A percentile compares a stretch with the other conserved stretches of the same genome.
These are phyloP conservation scores for Drosophila repleta DNA, from an alignment of 1,140 invertebrate genomes.

Conservation along the genomic window DNA sequence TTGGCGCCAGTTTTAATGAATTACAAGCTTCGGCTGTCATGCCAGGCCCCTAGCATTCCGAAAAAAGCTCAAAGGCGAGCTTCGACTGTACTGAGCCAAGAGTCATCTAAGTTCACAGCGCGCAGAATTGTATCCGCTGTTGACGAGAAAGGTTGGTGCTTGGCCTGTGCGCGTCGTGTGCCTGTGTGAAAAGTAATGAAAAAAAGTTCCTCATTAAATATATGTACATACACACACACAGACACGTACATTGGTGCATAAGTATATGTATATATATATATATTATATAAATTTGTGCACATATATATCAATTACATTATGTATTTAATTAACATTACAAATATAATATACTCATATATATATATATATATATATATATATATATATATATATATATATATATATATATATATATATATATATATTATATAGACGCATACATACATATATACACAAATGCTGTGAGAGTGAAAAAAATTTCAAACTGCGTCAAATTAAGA, in stretches of 20 bases:
- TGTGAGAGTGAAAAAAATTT: conserved; percentile 73
- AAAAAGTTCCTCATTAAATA: conserved; percentile 28
- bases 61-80: conserved; percentile 64
- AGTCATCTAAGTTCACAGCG: conserved; percentile 44
- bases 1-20: conserved; percentile 75
- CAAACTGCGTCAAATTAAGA: conserved; percentile 59
- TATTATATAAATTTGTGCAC: conserved; percentile 1
- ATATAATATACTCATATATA: not conserved
- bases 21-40: conserved; percentile 29
- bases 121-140: conserved; percentile 82
- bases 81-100: conserved; percentile 52
- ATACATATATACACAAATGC: conserved; percentile 25
- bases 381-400: conserved; percentile 24
- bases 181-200: conserved; percentile 36
- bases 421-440: conserved; percentile 30
- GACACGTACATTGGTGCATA: conserved; percentile 19
- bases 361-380: conserved; percentile 40
- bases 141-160: conserved; percentile 80
- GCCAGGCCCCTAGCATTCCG: conserved; percentile 59
- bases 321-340: conserved; percentile 10
- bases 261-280: conserved; percentile 1
- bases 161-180: conserved; percentile 55
- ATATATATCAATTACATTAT: conserved; percentile 18
- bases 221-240: conserved; percentile 40
- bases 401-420: not conserved